Evolutionary conservation across 2,888 invertebrate species (phyloP), one percentile per base, ranked within the genome.

Genomic region (Parnassius glacialis): DNA sequence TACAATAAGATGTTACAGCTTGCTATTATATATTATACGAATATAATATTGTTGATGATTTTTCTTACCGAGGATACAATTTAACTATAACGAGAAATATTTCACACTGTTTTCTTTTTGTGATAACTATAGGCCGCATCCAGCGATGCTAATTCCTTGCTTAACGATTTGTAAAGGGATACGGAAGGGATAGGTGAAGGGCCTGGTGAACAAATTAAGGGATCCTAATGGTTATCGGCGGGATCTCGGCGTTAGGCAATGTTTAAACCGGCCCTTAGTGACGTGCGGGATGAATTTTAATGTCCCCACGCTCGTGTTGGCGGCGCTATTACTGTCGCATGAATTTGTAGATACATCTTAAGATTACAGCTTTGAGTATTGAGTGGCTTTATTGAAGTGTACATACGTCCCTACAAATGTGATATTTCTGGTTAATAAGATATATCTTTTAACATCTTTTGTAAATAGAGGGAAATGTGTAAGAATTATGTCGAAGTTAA

Each of bases 101-200:
- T 12, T 5, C 7, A 45, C 12, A 45, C n/a, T 45, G 0, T n/a
- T 45, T 45, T 45, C 2, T 7, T 3, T 1, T 11, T 45, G n/a
- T 7, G 45, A n/a, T 45, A 11, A n/a, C 5, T 45, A 45, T 45
- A 7, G 43, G 65, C 50, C 81, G 62, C 67, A 74, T 84, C 83
- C 67, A 84, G 80, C 47, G n/a, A 20, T 64, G 57, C 67, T 83
- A 80, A 74, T 64, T 78, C 83, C 64, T 58, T 62, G 70, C 68
- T 79, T 84, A 87, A 85, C 87, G 83, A 88, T 87, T 84, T 84
- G 86, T 79, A 85, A 85, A 90, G 88, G 89, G 87, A 84, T 86
- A 78, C 85, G 84, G 84, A 88, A 87, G 87, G 89, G 87, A 88
- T 87, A 89, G 90, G 89, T 89, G 83, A 85, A 85, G 89, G 87